Evolutionary conservation across 2,113 vertebrate species (phyloP).

Genomic region (Macaca fascicularis): DNA sequence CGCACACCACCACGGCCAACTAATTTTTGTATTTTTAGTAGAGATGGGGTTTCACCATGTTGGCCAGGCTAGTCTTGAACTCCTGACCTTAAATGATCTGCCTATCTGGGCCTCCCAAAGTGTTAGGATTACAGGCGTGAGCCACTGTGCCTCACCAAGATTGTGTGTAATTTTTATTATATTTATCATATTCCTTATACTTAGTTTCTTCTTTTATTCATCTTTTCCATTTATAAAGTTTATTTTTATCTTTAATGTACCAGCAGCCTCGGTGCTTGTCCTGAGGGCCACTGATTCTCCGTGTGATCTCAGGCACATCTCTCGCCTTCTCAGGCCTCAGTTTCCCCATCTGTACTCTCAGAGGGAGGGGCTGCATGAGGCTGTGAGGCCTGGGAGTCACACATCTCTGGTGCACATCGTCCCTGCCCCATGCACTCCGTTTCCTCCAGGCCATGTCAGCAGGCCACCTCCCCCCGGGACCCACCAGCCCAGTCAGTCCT

Average conservation of each 20-base stretch:
- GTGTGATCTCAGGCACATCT: background rate
- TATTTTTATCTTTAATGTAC: background rate
- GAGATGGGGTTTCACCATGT: too few species aligned
- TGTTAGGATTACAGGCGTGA: too few species aligned
- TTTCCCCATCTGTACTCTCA: background rate
- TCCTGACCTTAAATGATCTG: too few species aligned
- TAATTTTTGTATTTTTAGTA: too few species aligned
- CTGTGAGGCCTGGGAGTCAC: background rate
- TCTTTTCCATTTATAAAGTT: background rate
- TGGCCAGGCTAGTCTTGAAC: too few species aligned
- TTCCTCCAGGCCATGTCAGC: rapidly evolving
- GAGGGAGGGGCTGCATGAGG: too few species aligned
- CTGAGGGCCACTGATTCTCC: background rate
- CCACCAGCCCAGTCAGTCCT: background rate
- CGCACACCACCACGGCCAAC: too few species aligned
- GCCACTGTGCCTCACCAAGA: background rate
- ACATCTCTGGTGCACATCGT: rapidly evolving
- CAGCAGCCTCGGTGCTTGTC: background rate
- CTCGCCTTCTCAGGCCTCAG: background rate
- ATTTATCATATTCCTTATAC: background rate
- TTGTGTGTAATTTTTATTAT: background rate
- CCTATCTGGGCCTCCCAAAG: too few species aligned
- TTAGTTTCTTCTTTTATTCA: background rate
- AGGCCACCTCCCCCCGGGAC: background rate
- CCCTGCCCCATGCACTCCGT: rapidly evolving